Evolutionary conservation across 2,113 vertebrate genomes (phyloP).

Genomic region (Tinamus guttatus): DNA sequence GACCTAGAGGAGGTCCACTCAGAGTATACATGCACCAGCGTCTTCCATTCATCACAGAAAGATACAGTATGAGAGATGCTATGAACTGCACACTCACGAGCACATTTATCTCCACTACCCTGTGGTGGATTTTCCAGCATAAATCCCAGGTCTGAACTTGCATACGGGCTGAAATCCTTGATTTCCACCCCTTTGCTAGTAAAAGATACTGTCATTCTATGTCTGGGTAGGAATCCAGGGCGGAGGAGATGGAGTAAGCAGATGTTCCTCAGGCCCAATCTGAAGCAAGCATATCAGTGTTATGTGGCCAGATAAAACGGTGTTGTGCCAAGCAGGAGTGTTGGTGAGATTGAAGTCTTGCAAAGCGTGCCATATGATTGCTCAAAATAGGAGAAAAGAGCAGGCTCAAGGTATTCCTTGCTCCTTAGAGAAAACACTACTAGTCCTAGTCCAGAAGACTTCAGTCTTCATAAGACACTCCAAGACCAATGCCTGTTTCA

Average conservation of each 20-base stretch:
- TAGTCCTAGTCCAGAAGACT: background rate
- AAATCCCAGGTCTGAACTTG: background rate
- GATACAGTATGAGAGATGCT: background rate
- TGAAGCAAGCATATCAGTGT: background rate
- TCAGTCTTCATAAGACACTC: background rate
- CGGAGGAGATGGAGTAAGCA: background rate
- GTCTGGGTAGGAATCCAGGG: background rate
- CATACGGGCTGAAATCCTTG: background rate
- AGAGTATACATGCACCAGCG: fast-evolving
- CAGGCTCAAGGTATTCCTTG: background rate
- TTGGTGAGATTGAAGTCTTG: background rate
- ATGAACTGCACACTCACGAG: background rate
- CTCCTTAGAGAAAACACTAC: background rate
- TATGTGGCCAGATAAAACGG: background rate
- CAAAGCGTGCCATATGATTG: background rate
- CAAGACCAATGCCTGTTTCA: background rate
- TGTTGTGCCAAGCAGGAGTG: background rate
- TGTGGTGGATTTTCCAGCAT: fast-evolving
- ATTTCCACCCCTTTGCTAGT: background rate
- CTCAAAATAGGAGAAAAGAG: background rate
- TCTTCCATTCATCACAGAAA: background rate
- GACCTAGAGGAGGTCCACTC: background rate
- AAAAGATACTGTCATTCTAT: background rate
- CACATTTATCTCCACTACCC: background rate
- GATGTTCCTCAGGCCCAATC: background rate